Conservation (phyloP, 1,140 invertebrate species). For the Procambarus virginalis region DNA sequence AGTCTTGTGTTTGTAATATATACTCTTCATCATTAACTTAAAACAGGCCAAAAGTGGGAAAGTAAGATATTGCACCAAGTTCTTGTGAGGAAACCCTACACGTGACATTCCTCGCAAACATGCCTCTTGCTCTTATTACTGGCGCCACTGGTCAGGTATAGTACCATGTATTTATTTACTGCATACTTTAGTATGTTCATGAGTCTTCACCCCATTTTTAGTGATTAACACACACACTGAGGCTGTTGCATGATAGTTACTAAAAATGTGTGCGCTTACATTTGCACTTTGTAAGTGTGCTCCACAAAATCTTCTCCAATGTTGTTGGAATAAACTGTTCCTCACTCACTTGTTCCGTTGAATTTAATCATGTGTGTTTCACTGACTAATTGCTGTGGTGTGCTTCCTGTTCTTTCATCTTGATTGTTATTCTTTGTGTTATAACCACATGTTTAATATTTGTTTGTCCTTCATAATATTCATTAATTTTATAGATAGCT, state of each 20-base stretch:
- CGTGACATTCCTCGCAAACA: neutral
- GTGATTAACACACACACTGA: neutral
- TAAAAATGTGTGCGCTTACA: neutral
- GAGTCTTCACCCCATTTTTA: neutral
- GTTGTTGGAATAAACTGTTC: no score
- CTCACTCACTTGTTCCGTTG: no score
- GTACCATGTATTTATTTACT: neutral
- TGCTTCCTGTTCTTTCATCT: no score
- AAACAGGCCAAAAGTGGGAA: neutral
- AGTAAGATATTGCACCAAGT: neutral
- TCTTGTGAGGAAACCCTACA: neutral
- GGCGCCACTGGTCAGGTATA: constrained; percentile 38
- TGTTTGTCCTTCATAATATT: no score
- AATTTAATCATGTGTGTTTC: no score
- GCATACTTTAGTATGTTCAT: neutral
- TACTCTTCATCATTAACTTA: neutral
- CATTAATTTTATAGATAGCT: no score
- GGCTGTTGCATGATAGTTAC: neutral
- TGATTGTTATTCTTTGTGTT: no score
- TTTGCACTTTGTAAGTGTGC: no score
- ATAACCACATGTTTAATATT: no score
- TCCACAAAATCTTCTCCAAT: no score
- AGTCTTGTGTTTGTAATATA: neutral
- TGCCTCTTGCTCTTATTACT: constrained; percentile 29
- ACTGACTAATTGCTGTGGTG: no score